These are phyloP conservation scores for Hirtodrosophila cameraria DNA, from an alignment of 2,888 invertebrate species.

Conservation along the genomic window DNA sequence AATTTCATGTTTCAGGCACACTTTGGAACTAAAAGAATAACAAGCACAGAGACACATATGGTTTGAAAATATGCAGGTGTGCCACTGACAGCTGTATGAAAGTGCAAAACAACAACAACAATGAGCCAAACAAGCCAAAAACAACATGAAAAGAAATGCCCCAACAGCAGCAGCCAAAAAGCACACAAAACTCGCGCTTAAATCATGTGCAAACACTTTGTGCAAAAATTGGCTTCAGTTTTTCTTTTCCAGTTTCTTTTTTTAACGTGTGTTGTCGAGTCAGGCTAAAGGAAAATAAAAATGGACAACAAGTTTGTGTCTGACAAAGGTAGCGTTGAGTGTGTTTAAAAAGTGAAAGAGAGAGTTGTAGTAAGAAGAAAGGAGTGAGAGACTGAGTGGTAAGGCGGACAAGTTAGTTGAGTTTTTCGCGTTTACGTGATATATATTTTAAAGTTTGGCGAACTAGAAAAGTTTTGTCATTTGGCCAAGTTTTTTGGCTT, in stretches of 20 bases:
- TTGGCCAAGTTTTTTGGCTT: conserved; percentile 13
- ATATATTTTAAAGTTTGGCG: conserved; percentile 48
- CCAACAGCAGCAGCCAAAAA: conserved; percentile 18
- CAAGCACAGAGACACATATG: not conserved
- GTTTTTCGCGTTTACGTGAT: conserved; percentile 30
- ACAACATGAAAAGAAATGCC: not conserved
- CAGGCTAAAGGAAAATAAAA: conserved; percentile 14
- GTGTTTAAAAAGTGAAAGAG: not conserved
- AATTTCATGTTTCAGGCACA: conserved; percentile 28
- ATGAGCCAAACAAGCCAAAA: conserved; percentile 14
- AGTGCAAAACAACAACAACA: conserved; percentile 16
- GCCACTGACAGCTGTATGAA: conserved; percentile 63
- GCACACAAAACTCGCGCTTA: conserved; percentile 41
- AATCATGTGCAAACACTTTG: conserved; percentile 67
- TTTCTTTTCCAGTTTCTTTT: conserved; percentile 7
- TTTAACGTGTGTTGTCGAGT: not conserved
- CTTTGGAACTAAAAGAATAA: conserved; percentile 8
- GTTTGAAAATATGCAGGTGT: conserved; percentile 32
- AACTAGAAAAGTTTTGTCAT: conserved; percentile 36
- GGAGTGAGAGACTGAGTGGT: not conserved
- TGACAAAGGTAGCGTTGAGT: conserved; percentile 21
- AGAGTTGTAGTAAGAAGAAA: not conserved
- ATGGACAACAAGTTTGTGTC: conserved; percentile 28
- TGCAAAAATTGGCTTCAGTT: conserved; percentile 53
- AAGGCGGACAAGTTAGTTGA: not conserved